phyloP scores from a whole-genome alignment of 2,888 invertebrate genomes.

The Epiblema foenella region DNA sequence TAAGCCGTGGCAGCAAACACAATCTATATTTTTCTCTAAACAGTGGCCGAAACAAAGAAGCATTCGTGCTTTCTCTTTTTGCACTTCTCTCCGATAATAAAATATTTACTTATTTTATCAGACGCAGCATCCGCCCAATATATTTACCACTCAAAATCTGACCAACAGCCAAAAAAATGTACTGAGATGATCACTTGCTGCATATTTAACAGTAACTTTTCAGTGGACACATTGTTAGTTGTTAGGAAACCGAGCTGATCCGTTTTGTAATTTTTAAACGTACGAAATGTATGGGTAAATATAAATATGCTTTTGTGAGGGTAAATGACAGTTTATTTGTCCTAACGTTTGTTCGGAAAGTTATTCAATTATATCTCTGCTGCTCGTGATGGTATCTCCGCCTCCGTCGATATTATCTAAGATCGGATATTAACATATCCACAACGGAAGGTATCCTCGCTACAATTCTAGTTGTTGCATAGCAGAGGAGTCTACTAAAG shows the following conservation, averaged over 20 bases:
- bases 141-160: constrained; percentile 16
- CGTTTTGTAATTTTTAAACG: no score
- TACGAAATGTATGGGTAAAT: no score
- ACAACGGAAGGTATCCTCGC: not conserved
- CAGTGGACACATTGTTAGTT: no score
- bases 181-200: no score
- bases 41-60: constrained; percentile 12
- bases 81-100: constrained; percentile 23
- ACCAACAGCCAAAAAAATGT: not conserved
- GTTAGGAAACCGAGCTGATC: no score
- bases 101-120: constrained; percentile 8
- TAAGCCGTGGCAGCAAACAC: not conserved
- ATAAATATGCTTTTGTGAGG: no score
- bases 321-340: no score
- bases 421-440: not conserved
- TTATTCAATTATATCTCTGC: no score
- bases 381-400: no score
- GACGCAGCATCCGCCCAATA: not conserved
- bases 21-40: not conserved
- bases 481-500: constrained; percentile 13
- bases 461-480: not conserved
- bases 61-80: constrained; percentile 29
- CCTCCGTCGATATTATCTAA: no score
- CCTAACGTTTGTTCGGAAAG: no score
- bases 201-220: no score